Evolutionary conservation across 1,140 invertebrate genomes (phyloP).

Genomic region (Drosophila sp.): DNA sequence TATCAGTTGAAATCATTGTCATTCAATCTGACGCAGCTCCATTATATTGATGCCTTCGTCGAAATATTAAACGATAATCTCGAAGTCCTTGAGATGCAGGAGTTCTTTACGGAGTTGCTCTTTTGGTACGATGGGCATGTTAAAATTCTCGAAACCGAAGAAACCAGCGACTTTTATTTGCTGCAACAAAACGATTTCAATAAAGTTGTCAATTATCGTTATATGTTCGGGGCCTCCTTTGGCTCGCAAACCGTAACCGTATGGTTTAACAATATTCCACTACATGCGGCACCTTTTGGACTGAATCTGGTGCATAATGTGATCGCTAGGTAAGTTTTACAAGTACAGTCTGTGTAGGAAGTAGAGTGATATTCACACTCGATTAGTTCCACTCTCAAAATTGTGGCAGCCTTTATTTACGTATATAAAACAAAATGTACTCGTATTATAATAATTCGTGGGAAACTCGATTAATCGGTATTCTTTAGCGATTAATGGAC

Average conservation of each 20-base stretch:
- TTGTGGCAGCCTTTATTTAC: too few relatives aligned
- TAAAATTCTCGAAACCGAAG: background rate
- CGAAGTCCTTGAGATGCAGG: constrained; percentile 17
- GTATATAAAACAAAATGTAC: too few relatives aligned
- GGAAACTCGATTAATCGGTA: too few relatives aligned
- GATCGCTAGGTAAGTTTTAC: constrained; percentile 51
- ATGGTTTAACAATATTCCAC: constrained; percentile 67
- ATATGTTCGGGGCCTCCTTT: constrained; percentile 54
- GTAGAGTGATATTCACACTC: background rate
- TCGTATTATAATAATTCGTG: too few relatives aligned
- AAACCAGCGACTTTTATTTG: constrained; percentile 2
- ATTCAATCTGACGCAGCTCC: constrained; percentile 48
- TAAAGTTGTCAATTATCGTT: constrained; percentile 38
- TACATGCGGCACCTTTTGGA: constrained; percentile 54
- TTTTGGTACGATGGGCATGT: constrained; percentile 61
- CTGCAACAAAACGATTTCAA: constrained; percentile 23
- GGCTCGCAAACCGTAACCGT: constrained; percentile 22
- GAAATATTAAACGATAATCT: constrained; percentile 19
- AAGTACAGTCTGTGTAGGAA: background rate
- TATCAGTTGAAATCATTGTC: constrained; percentile 35
- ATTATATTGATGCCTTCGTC: constrained; percentile 38
- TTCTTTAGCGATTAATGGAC: too few relatives aligned
- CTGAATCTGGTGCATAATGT: constrained; percentile 67
- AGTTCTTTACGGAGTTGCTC: constrained; percentile 51
- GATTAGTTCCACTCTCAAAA: too few relatives aligned